phyloP scores from a whole-genome alignment of 2,888 invertebrate species.

The Thymelicus lineola region DNA sequence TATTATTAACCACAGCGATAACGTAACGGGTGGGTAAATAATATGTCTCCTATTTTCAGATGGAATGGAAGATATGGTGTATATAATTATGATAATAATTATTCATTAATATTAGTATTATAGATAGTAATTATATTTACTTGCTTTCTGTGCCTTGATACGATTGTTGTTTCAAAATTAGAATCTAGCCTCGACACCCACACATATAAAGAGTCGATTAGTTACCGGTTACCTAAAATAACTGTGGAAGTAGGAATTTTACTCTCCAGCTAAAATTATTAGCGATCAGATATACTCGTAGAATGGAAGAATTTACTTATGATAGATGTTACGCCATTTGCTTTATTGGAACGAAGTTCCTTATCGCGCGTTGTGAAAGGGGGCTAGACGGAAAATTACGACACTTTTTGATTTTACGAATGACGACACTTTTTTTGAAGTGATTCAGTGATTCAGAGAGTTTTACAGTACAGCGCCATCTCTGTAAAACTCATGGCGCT shows the following conservation, averaged over 20 bases:
- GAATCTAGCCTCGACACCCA: slow-evolving; percentile 13
- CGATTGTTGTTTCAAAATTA: slow-evolving; percentile 6
- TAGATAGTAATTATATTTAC: too few relatives aligned
- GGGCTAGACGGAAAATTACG: too few relatives aligned
- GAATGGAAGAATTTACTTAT: background rate
- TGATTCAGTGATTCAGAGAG: too few relatives aligned
- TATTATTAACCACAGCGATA: slow-evolving; percentile 22
- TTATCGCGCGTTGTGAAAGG: too few relatives aligned
- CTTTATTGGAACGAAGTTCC: too few relatives aligned
- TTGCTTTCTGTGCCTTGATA: background rate
- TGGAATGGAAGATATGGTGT: slow-evolving; percentile 58
- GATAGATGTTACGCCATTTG: slow-evolving; percentile 37
- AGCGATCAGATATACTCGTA: background rate
- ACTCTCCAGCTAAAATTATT: background rate
- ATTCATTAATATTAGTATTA: slow-evolving; percentile 52
- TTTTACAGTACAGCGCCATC: too few relatives aligned
- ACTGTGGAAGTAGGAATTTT: slow-evolving; percentile 15
- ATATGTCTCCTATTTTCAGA: slow-evolving; percentile 47
- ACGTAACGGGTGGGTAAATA: slow-evolving; percentile 45
- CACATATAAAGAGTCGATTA: background rate
- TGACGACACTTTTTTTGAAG: too few relatives aligned
- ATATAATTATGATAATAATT: slow-evolving; percentile 58
- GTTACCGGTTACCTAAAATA: slow-evolving; percentile 17
- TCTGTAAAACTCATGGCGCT: too few relatives aligned
- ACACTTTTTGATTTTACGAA: too few relatives aligned